Percentiles rank a stretch among this genome's conserved stretches.
These are phyloP conservation scores for Diadema setosum DNA, from an alignment of 35 echinoderm and acorn worm species.

Conservation along the genomic window DNA sequence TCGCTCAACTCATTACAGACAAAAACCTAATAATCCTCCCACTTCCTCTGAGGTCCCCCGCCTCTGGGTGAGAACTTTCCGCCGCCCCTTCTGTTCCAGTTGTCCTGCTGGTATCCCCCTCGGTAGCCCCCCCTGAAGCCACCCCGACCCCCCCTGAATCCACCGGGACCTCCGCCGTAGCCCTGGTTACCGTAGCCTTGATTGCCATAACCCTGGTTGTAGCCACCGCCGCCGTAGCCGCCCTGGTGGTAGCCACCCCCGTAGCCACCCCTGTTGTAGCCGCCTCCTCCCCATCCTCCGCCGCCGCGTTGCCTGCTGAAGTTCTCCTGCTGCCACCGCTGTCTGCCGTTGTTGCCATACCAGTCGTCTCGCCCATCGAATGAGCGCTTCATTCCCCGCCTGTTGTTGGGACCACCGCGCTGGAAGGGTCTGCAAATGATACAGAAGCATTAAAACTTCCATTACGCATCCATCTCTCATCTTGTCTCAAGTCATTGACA, in stretches of 20 bases:
- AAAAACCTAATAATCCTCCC: conserved; percentile 6
- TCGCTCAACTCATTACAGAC: too few relatives aligned
- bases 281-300: not conserved
- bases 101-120: not conserved
- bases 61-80: not conserved
- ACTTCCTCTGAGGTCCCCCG: conserved; percentile 3
- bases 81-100: not conserved
- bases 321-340: conserved; percentile 11
- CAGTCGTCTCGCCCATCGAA: not conserved
- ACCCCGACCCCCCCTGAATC: not conserved
- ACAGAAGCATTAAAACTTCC: not conserved
- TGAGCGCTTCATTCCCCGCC: not conserved
- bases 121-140: not conserved
- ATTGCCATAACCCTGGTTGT: not conserved
- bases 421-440: not conserved
- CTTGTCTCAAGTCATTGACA: too few relatives aligned
- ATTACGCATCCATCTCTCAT: too few relatives aligned
- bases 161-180: not conserved
- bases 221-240: not conserved
- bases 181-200: not conserved
- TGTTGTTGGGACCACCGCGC: not conserved
- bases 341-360: not conserved
- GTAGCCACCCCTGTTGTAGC: not conserved
- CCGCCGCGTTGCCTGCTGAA: not conserved
- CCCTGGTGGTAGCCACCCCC: not conserved